phyloP scores from a whole-genome alignment of 2,113 vertebrate species.

The Steatornis caripensis region DNA sequence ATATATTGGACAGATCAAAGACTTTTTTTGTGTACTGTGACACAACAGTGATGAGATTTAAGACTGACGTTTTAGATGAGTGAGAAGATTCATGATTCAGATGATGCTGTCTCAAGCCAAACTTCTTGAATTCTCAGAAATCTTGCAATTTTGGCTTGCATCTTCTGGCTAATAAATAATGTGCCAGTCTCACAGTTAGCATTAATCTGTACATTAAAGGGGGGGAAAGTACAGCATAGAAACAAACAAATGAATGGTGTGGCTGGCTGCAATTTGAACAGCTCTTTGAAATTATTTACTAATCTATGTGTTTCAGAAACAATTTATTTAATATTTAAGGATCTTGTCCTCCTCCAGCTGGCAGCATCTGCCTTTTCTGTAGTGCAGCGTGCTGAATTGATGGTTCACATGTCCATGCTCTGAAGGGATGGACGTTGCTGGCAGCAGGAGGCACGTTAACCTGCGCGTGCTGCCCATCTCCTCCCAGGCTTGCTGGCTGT shows the following conservation, averaged over 20 bases:
- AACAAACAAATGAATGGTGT: neutral
- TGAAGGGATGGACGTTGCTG: rapidly evolving
- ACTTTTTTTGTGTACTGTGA: neutral
- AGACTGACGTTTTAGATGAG: neutral
- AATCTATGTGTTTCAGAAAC: neutral
- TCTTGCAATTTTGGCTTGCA: neutral
- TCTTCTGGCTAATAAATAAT: neutral
- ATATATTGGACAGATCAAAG: neutral
- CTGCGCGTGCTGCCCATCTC: rapidly evolving
- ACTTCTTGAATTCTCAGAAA: neutral
- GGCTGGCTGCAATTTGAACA: neutral
- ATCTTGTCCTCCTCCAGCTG: neutral
- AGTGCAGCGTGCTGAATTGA: neutral
- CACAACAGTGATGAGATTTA: neutral
- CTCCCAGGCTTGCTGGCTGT: neutral
- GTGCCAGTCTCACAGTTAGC: neutral
- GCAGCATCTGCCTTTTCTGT: neutral
- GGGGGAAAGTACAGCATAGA: neutral
- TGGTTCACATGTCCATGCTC: rapidly evolving
- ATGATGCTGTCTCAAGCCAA: neutral
- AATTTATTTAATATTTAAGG: neutral
- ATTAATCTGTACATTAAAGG: neutral
- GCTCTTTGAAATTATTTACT: neutral
- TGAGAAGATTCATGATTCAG: neutral
- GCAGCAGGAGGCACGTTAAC: neutral